Percentiles rank a stretch among this genome's conserved stretches.
phyloP scores from a whole-genome alignment of 2,113 vertebrate genomes.

The Eubucco bourcierii region DNA sequence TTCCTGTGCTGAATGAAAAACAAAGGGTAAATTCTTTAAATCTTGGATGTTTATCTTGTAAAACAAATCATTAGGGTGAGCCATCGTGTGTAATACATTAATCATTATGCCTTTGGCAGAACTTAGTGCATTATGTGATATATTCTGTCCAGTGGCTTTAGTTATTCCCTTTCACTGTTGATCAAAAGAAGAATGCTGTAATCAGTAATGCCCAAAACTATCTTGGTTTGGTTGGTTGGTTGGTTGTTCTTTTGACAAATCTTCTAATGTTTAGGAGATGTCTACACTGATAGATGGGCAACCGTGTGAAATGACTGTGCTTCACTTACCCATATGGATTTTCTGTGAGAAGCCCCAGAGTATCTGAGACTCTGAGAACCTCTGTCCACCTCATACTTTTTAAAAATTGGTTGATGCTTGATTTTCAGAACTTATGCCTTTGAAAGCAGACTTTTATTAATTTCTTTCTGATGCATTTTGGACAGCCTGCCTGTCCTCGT shows the following conservation, averaged over 20 bases:
- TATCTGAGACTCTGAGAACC: not conserved
- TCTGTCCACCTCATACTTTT: not conserved
- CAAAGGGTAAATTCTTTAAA: not conserved
- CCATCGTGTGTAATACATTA: fast-evolving
- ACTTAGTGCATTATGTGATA: not conserved
- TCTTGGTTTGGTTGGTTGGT: not conserved
- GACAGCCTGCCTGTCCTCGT: not conserved
- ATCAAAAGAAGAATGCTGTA: not conserved
- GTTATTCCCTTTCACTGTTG: not conserved
- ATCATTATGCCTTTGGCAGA: not conserved
- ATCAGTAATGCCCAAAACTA: not conserved
- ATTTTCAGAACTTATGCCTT: not conserved
- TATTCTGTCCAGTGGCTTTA: not conserved
- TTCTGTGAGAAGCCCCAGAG: not conserved
- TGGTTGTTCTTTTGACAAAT: not conserved
- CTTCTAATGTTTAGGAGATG: not conserved
- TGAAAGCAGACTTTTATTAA: not conserved
- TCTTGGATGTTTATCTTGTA: not conserved
- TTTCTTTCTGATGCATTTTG: not conserved
- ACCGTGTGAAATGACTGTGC: not conserved
- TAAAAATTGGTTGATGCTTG: not conserved
- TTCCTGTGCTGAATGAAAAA: not conserved
- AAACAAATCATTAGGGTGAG: not conserved
- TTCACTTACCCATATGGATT: not conserved
- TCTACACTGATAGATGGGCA: not conserved